Evolutionary conservation across 2,888 invertebrate species (phyloP).

Genomic region (Minunthozetes semirufus): DNA sequence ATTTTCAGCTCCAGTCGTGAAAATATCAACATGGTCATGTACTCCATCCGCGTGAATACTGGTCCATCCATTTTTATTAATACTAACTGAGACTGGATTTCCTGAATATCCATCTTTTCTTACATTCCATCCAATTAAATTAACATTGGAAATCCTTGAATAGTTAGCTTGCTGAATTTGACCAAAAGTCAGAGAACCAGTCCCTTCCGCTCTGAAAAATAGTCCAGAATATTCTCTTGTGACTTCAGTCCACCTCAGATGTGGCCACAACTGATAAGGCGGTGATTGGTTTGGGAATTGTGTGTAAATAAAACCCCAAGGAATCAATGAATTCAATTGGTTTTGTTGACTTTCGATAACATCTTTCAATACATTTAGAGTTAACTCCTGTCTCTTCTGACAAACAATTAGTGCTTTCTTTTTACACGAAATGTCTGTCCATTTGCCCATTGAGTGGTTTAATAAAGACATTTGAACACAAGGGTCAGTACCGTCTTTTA

Average conservation of each 20-base stretch:
- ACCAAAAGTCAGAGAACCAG: not conserved
- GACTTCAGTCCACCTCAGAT: not conserved
- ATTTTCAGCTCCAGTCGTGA: not conserved
- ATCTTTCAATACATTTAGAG: not conserved
- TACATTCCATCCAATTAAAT: not conserved
- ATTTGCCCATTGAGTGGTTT: not conserved
- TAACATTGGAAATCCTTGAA: not conserved
- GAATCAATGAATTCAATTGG: not conserved
- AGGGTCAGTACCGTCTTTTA: not conserved
- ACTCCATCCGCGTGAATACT: too few relatives aligned
- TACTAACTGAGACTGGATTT: too few relatives aligned
- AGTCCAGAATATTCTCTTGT: not conserved
- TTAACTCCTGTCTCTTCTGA: not conserved
- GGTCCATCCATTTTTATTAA: too few relatives aligned
- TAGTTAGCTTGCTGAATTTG: not conserved
- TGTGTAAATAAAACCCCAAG: not conserved
- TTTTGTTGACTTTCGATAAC: too few relatives aligned
- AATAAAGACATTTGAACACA: not conserved
- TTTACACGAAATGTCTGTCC: not conserved
- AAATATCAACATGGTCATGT: too few relatives aligned
- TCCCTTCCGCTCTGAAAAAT: conserved; percentile 10
- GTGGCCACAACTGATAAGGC: not conserved
- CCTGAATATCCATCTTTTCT: too few relatives aligned
- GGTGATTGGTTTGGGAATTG: not conserved
- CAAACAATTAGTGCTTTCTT: not conserved